Evolutionary conservation across 2,888 invertebrate genomes (phyloP).

Genomic region (Hoplodrina ambigua): DNA sequence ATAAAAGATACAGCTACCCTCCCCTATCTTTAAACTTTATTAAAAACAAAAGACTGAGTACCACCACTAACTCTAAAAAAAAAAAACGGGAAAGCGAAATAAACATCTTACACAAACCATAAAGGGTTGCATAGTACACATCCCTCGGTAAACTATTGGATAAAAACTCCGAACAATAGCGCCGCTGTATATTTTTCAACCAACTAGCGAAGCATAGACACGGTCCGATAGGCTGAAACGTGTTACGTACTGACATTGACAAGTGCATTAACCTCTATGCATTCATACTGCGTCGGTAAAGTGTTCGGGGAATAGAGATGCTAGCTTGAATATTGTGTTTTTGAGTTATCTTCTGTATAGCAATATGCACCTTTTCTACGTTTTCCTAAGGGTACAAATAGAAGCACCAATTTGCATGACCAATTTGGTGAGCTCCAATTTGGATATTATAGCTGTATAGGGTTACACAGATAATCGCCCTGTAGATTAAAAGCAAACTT

Average conservation of each 20-base stretch:
- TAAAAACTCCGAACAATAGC: constrained; percentile 60
- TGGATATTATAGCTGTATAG: neutral
- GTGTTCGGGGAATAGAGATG: constrained; percentile 46
- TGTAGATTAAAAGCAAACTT: neutral
- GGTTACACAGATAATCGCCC: neutral
- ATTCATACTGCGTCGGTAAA: constrained; percentile 58
- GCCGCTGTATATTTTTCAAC: constrained; percentile 59
- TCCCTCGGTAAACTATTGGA: constrained; percentile 40
- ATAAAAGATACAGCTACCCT: neutral
- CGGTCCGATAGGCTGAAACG: constrained; percentile 63
- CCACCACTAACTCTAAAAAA: neutral
- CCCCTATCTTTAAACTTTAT: neutral
- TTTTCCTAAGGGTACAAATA: constrained; percentile 12
- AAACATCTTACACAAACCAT: constrained; percentile 36
- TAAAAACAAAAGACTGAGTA: constrained; percentile 8
- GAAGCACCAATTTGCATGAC: neutral
- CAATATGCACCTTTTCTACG: constrained; percentile 6
- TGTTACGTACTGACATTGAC: constrained; percentile 67
- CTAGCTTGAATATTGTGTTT: constrained; percentile 39
- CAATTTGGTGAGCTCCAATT: neutral
- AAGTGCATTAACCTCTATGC: constrained; percentile 69
- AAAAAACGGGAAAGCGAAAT: constrained; percentile 35
- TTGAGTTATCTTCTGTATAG: constrained; percentile 31
- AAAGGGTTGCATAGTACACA: constrained; percentile 29
- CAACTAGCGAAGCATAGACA: constrained; percentile 57